phyloP scores from a whole-genome alignment of 2,797 vertebrate species.

The Mormyrus proboscirostris region DNA sequence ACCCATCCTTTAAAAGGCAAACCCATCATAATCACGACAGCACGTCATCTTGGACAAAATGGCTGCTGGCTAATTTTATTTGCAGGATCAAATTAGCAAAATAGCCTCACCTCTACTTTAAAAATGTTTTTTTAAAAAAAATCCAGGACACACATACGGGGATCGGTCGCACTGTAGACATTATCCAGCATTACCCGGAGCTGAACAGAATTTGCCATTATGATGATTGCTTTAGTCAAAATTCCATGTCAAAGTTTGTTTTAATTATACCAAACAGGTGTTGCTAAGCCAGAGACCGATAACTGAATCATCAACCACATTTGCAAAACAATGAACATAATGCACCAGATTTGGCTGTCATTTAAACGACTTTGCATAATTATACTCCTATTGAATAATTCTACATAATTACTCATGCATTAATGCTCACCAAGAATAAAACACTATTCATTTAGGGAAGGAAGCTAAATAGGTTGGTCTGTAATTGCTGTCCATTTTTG shows the following conservation, averaged over 20 bases:
- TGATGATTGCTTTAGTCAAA: constrained; percentile 53
- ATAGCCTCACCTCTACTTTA: background rate
- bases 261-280: constrained; percentile 67
- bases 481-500: constrained; percentile 45
- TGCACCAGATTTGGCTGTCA: constrained; percentile 57
- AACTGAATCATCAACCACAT: constrained; percentile 58
- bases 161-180: constrained; percentile 30
- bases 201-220: constrained; percentile 39
- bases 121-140: background rate
- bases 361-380: constrained; percentile 66
- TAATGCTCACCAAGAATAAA: constrained; percentile 52
- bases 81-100: background rate
- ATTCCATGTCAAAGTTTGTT: constrained; percentile 60
- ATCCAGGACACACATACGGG: constrained; percentile 1
- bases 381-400: constrained; percentile 61
- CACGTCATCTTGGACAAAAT: background rate
- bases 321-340: constrained; percentile 66
- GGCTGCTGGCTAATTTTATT: background rate
- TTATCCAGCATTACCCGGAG: constrained; percentile 30
- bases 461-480: constrained; percentile 34
- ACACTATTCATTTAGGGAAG: constrained; percentile 37
- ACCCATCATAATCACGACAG: background rate
- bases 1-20: background rate
- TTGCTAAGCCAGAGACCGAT: constrained; percentile 54
- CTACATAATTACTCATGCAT: constrained; percentile 59